These are phyloP conservation scores for Andrena bicolor DNA, from an alignment of 2,888 invertebrate species.

Conservation along the genomic window DNA sequence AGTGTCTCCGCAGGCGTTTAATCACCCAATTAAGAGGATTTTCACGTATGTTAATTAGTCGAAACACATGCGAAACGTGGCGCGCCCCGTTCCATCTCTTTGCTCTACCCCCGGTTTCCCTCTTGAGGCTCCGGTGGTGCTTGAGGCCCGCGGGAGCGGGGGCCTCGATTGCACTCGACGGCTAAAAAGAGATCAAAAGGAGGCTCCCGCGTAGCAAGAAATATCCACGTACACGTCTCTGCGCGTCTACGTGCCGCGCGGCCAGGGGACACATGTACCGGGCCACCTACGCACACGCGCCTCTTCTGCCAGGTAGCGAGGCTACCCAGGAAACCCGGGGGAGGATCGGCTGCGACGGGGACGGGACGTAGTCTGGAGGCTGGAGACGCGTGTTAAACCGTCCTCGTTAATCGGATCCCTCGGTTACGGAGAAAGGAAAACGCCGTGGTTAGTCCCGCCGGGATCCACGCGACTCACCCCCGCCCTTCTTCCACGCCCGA, in stretches of 20 bases:
- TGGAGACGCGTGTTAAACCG: slow-evolving; percentile 58
- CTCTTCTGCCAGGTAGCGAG: slow-evolving; percentile 7
- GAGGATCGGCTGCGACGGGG: neutral
- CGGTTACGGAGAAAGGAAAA: slow-evolving; percentile 50
- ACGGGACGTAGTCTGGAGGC: slow-evolving; percentile 11
- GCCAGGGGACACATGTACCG: slow-evolving; percentile 43
- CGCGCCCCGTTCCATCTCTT: slow-evolving; percentile 45
- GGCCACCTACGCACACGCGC: slow-evolving; percentile 55
- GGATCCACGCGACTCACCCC: slow-evolving; percentile 10
- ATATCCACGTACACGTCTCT: slow-evolving; percentile 51
- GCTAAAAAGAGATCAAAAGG: slow-evolving; percentile 75
- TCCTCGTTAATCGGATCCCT: slow-evolving; percentile 62
- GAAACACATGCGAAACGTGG: slow-evolving; percentile 79
- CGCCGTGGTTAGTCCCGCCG: slow-evolving; percentile 28
- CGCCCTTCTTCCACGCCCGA: slow-evolving; percentile 1
- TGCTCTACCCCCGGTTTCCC: slow-evolving; percentile 51
- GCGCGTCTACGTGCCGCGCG: slow-evolving; percentile 20
- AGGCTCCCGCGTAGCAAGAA: slow-evolving; percentile 63
- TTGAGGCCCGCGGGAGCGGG: slow-evolving; percentile 61
- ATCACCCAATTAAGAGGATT: slow-evolving; percentile 80
- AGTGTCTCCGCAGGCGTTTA: slow-evolving; percentile 76
- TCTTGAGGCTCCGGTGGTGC: slow-evolving; percentile 64
- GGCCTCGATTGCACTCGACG: slow-evolving; percentile 69
- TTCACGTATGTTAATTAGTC: slow-evolving; percentile 82
- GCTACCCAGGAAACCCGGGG: neutral